Evolutionary conservation across 2,888 invertebrate genomes (phyloP), one percentile per base, ranked within the genome.

Genomic region (Timandra comae): DNA sequence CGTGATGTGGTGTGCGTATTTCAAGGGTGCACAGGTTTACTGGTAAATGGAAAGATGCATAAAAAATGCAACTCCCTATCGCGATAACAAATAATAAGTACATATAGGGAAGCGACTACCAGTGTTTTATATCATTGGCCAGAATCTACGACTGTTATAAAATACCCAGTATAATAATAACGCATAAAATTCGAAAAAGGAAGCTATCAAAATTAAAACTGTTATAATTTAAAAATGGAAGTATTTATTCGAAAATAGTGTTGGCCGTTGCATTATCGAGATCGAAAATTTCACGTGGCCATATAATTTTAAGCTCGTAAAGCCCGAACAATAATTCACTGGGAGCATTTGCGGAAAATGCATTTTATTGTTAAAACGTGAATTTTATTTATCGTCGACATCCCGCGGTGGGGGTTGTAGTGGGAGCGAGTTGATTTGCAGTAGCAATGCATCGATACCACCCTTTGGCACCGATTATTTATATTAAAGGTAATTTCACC

Each of bases 311-410:
- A 82, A 85, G 80, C 84, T 84, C 84, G 79, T 85, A 84, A 84
- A 85, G 79, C 80, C 66, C 62, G 72, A 55, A 71, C 74, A 73
- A 84, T 84, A 84, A 84, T 79, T 84, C 82, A 81, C 72, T 55
- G 73, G 78, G 66, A 80, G 80, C 84, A 84, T 85, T 85, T 84
- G 84, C 82, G 84, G 85, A 84, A 85, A 84, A 85, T 84, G 82
- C 84, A 85, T 84, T 85, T 85, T 85, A 85, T 85, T 85, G 84
- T 84, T 85, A 84, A 85, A 84, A 84, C 84, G 84, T 84, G 84
- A 85, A 85, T 84, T 85, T 85, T 85, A 84, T 84, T 84, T 85
- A 85, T 84, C 69, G 81, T 64, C 78, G 80, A 84, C 84, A 79
- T 75, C 66, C 68, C 65, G 68, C 69, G 75, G 71, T 63, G 54